Percentiles rank a stretch among this genome's conserved stretches.
phyloP scores from a whole-genome alignment of 2,797 vertebrate species.

The Euthynnus affinis region DNA sequence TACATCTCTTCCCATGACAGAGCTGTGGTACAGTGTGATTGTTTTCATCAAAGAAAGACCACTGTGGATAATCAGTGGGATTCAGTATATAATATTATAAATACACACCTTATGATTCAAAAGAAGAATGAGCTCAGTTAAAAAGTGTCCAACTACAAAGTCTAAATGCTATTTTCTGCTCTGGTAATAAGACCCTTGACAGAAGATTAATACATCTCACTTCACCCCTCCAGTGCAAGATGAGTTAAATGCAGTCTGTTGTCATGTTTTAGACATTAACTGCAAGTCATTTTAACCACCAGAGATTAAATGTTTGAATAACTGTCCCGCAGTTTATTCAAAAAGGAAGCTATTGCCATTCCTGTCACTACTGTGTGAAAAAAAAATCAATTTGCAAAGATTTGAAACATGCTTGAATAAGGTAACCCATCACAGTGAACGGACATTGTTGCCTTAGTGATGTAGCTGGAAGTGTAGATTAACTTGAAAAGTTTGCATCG shows the following conservation, averaged over 20 bases:
- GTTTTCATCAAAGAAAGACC: background rate
- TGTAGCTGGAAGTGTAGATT: background rate
- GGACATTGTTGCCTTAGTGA: background rate
- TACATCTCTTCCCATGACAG: background rate
- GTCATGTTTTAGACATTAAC: background rate
- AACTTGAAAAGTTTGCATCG: slow-evolving; percentile 19
- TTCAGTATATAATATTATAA: background rate
- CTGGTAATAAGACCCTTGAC: background rate
- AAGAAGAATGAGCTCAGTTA: background rate
- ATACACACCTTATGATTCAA: background rate
- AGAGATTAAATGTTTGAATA: background rate
- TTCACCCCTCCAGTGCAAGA: background rate
- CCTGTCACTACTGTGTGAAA: background rate
- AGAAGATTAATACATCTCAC: background rate
- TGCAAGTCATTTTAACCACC: background rate
- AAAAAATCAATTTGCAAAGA: background rate
- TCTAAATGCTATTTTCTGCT: too few relatives aligned
- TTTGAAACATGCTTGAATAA: background rate
- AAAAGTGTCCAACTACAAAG: background rate
- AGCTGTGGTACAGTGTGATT: background rate
- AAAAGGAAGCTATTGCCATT: background rate
- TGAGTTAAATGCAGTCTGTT: background rate
- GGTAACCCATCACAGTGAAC: background rate
- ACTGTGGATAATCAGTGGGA: background rate
- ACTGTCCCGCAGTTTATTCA: background rate